Base-by-base conservation (phyloP, 2,888 invertebrate genomes). In the Ochlodes sylvanus region DNA sequence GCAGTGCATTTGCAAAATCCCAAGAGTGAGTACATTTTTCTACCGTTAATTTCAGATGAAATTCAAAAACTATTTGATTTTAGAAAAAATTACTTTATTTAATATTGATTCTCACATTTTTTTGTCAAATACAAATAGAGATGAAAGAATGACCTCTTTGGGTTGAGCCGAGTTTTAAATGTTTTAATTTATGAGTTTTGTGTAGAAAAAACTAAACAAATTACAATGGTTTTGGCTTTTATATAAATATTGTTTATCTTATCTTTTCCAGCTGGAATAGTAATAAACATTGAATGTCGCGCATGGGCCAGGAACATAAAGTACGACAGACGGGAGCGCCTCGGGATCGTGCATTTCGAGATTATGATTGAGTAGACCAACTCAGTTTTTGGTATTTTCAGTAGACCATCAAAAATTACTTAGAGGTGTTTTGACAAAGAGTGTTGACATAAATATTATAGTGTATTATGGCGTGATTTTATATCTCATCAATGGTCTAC, bases 251-350 rank as follows among this genome's bases (percentile, higher is more conserved):
- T 4, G 5, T 61, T 42, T 21, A 32, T 44, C 71, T 57, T 71
- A 73, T 72, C 71, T 65, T 90, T 89, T 10, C 89, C 5, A 95
- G 95, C 93, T 69, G 94, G 95, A 71, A 94, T 94, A 69, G 78
- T 95, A 38, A 94, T 95, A 74, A 97, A 96, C 78, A 94, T 98
- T 27, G 97, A 98, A 82, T 98, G 98, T 79, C 95, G 97, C 68
- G 97, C 97, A 19, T 98, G 98, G 98, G 98, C 98, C 15, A 95
- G 95, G 80, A 98, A 98, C 83, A 96, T 98, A 68, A 78, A 90
- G 42, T 98, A 98, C 86, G 89, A 89, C 72, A 93, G 95, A 38
- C 90, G 93, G 55, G 96, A 97, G 77, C 94, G 96, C 66, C 84
- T 92, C 69, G 95, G 95, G 0, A 89, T 95, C 9, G 95, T 95